phyloP scores from a whole-genome alignment of 2,888 invertebrate species.

The Syrphus vitripennis region DNA sequence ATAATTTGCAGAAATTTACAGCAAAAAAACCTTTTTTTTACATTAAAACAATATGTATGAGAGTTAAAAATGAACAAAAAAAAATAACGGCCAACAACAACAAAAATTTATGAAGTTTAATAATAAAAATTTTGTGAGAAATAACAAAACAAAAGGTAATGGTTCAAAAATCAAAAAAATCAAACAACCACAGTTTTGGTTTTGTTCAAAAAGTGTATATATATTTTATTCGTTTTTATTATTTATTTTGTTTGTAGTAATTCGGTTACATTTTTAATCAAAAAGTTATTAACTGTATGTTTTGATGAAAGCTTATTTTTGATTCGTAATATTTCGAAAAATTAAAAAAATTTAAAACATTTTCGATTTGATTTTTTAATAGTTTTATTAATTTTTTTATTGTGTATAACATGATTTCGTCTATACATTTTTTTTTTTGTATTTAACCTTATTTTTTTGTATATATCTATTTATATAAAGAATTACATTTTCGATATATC shows the following conservation, averaged over 20 bases:
- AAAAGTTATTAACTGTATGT: not conserved
- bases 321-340: not conserved
- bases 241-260: not conserved
- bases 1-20: not conserved
- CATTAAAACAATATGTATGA: not conserved
- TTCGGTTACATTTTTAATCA: not conserved
- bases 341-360: not conserved
- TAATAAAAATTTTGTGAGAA: not conserved
- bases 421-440: not conserved
- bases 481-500: conserved; percentile 46
- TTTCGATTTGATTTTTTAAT: conserved; percentile 1
- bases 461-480: not conserved
- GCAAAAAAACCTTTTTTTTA: not conserved
- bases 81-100: not conserved
- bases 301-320: not conserved
- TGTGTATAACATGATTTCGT: not conserved
- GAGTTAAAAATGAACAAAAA: not conserved
- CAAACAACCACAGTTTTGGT: not conserved
- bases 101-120: not conserved
- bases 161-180: not conserved
- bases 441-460: not conserved
- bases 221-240: not conserved
- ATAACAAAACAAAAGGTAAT: not conserved
- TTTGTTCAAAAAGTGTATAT: not conserved
- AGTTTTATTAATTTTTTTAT: conserved; percentile 11